Conservation (phyloP, 1,140 invertebrate species). For the Macrosteles quadrilineatus region DNA sequence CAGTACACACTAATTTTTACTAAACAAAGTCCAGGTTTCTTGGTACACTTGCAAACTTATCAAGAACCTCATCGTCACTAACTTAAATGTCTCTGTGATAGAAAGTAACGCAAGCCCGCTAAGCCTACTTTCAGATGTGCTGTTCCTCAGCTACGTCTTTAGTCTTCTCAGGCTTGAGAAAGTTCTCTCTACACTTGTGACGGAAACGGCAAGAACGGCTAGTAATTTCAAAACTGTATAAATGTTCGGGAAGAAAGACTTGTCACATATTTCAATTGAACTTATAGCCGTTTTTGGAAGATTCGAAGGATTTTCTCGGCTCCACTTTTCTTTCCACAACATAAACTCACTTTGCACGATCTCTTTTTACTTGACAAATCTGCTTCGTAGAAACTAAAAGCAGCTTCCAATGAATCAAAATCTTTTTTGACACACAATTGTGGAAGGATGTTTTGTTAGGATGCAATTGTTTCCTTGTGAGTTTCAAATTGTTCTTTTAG, state of each 20-base stretch:
- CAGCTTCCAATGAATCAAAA: neutral
- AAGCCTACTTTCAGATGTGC: neutral
- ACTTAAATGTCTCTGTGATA: neutral
- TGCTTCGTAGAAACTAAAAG: neutral
- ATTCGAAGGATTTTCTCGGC: no score
- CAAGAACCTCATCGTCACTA: neutral
- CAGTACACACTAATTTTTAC: no score
- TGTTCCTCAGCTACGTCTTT: neutral
- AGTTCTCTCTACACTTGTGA: no score
- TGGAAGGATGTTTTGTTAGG: slow-evolving; percentile 4
- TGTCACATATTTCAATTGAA: neutral
- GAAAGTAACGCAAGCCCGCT: neutral
- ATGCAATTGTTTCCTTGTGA: no score
- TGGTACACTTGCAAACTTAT: no score
- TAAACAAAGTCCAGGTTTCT: neutral
- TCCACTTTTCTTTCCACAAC: no score
- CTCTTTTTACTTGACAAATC: neutral
- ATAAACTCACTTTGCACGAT: neutral
- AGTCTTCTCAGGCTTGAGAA: neutral
- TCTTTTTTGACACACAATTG: neutral
- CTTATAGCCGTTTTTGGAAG: no score
- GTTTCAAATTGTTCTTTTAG: no score
- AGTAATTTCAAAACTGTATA: neutral
- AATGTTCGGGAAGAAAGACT: neutral
- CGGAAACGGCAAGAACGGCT: no score